Conservation (phyloP, 2,797 vertebrate species). For the Anabas testudineus region DNA sequence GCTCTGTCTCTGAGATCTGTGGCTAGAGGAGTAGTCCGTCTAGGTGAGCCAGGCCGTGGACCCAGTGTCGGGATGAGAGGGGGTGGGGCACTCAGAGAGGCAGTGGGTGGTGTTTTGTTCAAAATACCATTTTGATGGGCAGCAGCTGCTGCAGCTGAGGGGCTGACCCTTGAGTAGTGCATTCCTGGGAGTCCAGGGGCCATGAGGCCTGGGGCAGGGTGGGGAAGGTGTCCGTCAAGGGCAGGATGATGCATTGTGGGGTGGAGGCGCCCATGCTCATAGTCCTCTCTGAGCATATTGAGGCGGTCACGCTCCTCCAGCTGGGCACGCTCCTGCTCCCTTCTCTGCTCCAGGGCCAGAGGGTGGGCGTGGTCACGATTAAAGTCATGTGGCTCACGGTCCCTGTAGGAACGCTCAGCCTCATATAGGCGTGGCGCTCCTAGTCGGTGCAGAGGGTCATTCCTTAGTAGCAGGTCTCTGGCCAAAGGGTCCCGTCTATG, state of each 20-base stretch:
- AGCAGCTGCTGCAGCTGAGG: conserved; percentile 78
- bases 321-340: conserved; percentile 92
- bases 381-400: conserved; percentile 95
- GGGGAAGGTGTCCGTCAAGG: conserved; percentile 92
- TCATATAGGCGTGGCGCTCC: conserved; percentile 90
- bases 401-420: conserved; percentile 93
- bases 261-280: conserved; percentile 89
- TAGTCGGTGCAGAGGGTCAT: conserved; percentile 93
- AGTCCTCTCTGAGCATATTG: conserved; percentile 95
- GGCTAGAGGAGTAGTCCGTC: conserved; percentile 95
- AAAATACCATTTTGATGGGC: conserved; percentile 94
- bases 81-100: conserved; percentile 94
- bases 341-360: conserved; percentile 90
- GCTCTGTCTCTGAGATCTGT: conserved; percentile 94
- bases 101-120: conserved; percentile 94
- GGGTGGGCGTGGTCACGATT: conserved; percentile 89
- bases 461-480: conserved; percentile 93
- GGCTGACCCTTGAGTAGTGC: conserved; percentile 96
- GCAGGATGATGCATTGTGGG: conserved; percentile 78
- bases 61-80: conserved; percentile 95
- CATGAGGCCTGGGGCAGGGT: conserved; percentile 85
- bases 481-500: conserved; percentile 94
- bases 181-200: conserved; percentile 94
- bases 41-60: conserved; percentile 89
- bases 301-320: conserved; percentile 93